Conservation (phyloP, 2,113 vertebrate genomes). For the Sylvilagus bachmani region DNA sequence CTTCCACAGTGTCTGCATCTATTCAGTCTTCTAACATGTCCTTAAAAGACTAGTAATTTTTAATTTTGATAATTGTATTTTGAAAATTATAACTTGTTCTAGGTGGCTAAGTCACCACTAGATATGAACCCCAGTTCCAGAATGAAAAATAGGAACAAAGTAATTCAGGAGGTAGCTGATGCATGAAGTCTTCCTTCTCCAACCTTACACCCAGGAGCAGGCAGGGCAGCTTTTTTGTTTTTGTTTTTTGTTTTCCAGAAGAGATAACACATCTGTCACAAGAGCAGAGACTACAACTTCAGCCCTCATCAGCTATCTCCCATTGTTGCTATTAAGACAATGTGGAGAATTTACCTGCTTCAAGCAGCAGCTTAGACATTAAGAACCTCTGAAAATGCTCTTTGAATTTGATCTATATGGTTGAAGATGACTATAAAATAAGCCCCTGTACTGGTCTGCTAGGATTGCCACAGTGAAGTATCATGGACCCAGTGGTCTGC, state of each 20-base stretch:
- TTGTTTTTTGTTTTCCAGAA: background rate
- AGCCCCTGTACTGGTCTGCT: background rate
- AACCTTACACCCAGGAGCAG: background rate
- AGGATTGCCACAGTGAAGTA: background rate
- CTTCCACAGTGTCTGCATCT: too few species aligned
- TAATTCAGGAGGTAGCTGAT: background rate
- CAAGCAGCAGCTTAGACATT: background rate
- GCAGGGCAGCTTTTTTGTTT: background rate
- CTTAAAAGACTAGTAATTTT: background rate
- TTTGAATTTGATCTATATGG: background rate
- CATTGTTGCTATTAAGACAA: background rate
- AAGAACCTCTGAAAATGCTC: background rate
- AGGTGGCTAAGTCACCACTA: background rate
- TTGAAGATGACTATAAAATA: background rate
- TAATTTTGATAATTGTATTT: constrained; percentile 27
- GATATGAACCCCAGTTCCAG: background rate
- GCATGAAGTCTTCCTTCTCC: background rate
- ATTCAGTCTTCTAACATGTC: background rate
- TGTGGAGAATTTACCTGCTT: background rate
- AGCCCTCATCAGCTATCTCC: background rate
- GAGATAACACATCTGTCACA: background rate
- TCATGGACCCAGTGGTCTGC: background rate
- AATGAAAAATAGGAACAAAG: background rate
- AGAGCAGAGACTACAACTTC: background rate
- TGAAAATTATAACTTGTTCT: background rate